phyloP scores from a whole-genome alignment of 2,888 invertebrate genomes.

The Lucinisca nassula region DNA sequence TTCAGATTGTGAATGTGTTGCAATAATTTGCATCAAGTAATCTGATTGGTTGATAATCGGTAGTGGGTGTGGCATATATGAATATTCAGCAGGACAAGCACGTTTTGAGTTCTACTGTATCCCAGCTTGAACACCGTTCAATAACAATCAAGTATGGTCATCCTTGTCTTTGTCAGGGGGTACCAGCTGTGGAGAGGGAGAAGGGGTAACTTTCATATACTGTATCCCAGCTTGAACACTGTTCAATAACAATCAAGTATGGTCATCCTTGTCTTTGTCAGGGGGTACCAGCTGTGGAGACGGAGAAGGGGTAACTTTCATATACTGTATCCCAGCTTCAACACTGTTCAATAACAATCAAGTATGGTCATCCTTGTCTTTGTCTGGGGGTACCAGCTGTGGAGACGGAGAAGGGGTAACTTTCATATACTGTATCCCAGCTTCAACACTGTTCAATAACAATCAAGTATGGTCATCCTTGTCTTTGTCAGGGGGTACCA shows the following conservation, averaged over 20 bases:
- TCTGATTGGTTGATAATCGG: too few species aligned
- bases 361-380: neutral
- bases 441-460: neutral
- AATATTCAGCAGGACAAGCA: too few species aligned
- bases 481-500: neutral
- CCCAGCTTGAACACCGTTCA: neutral
- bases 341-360: neutral
- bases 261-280: constrained; percentile 4
- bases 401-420: neutral
- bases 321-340: constrained; percentile 10
- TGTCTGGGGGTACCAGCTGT: constrained; percentile 12
- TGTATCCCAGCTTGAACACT: neutral
- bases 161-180: constrained; percentile 7
- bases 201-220: constrained; percentile 63
- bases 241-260: neutral
- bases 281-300: neutral
- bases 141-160: neutral
- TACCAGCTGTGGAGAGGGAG: neutral
- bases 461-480: neutral
- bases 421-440: constrained; percentile 69
- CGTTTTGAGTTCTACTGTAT: too few species aligned
- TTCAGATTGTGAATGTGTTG: too few species aligned
- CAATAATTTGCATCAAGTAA: too few species aligned
- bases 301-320: constrained; percentile 58
- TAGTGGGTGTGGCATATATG: too few species aligned